Evolutionary conservation across 2,113 vertebrate species (phyloP).

Genomic region (Sigmodon hispidus): DNA sequence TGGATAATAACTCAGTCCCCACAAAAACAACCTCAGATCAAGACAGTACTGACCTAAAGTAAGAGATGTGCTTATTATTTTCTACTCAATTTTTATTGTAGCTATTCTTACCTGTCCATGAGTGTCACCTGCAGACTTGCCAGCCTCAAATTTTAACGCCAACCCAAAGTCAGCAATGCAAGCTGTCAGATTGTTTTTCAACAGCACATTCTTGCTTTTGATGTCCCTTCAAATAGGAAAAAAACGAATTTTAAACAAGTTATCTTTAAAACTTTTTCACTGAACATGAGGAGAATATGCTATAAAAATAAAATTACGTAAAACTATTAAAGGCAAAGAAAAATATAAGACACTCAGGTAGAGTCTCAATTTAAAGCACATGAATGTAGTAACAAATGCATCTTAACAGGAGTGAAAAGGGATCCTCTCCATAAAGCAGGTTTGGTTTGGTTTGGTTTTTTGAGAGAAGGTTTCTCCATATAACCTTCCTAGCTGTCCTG

Average conservation of each 20-base stretch:
- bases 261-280: slow-evolving; percentile 23
- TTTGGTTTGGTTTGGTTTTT: too few species aligned
- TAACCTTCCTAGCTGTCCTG: too few species aligned
- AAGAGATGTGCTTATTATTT: slow-evolving; percentile 34
- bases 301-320: slow-evolving; percentile 3
- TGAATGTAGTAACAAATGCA: background rate
- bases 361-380: background rate
- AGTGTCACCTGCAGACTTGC: slow-evolving; percentile 97
- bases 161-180: slow-evolving; percentile 98
- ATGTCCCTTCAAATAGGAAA: slow-evolving; percentile 92
- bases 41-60: background rate
- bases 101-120: slow-evolving; percentile 94
- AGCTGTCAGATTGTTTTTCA: slow-evolving; percentile 96
- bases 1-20: background rate
- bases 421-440: slow-evolving; percentile 17
- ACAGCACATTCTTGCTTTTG: slow-evolving; percentile 97
- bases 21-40: background rate
- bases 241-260: slow-evolving; percentile 55
- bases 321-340: slow-evolving; percentile 45
- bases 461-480: too few species aligned
- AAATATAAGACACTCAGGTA: background rate
- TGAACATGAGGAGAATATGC: background rate
- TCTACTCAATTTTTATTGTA: background rate
- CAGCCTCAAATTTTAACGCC: slow-evolving; percentile 97
- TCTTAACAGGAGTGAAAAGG: background rate